Base-by-base conservation (phyloP, 2,888 invertebrate genomes). In the Sinopyrophorus schimmeli region DNA sequence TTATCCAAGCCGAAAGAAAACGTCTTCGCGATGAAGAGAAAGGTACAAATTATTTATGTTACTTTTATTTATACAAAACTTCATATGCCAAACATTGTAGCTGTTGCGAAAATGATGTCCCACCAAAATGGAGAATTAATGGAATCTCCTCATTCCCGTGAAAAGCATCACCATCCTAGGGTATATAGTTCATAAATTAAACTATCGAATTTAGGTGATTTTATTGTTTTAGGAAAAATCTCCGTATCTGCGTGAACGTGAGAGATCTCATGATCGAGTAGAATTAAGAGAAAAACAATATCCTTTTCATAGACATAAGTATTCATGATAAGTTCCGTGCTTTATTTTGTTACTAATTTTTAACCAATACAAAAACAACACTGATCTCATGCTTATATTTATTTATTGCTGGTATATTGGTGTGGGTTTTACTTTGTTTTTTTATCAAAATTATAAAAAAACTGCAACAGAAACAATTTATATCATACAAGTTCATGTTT, bases 211-310 rank as follows among this genome's bases (percentile, higher is more conserved):
- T 17, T 15, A 5, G 31, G n/a, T 21, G 7, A 7, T 30, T 47
- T 35, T 53, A 35, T 57, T 41, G 64, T 62, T 69, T 77, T 76
- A 90, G 89, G 89, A 90, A 68, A 87, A 89, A 67, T 89, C 89
- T 30, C 89, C 89, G 3, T 87, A 87, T 66, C 66, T 75, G 34
- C 76, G 81, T 66, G 82, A 82, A 59, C 76, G 86, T 60, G 85
- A 86, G 68, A 81, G 89, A 60, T 87, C 89, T 28, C 86, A 89
- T 61, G 90, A 90, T 58, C 78, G 83, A 56, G 79, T 81, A 59
- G 86, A 86, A 69, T 76, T 80, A 55, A 76, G 87, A 69, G 89
- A 90, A 60, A 89, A 90, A 80, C 87, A 89, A 83, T 90, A 90
- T 84, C 86, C 86, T 84, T 86, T 87, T 58, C 55, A 61, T 53